Base-by-base conservation (phyloP, 1,140 invertebrate species). In the Heliconius eleuchia region DNA sequence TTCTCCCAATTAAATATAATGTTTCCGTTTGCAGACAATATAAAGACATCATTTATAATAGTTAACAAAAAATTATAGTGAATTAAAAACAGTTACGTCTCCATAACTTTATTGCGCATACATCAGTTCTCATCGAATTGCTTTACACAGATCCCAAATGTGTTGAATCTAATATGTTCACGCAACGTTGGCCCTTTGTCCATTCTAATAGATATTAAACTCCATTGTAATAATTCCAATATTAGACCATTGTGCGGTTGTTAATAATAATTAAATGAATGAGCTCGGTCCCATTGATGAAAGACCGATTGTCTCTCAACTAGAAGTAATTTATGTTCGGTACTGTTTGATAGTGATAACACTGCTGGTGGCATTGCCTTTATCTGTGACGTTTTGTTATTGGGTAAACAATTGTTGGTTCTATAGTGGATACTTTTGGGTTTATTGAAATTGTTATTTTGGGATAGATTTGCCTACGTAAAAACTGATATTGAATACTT, bases 221-320 rank as follows among this genome's bases (percentile, higher is more conserved):
- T 83, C 52, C 77, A 55, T 76, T 81, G 77, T 77, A 76, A 66
- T 16, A 66, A 78, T 76, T 71, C 84, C 60, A 30, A 66, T 66
- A 66, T 66, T 66, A 0, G 60, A 30, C 60, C 27, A 30, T 66
- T 66, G 27, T 16, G 60, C n/a, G 80, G 57, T 80, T 77, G 81
- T 81, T 87, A 87, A 88, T 86, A 89, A 89, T 86, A 86, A 87
- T 81, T 87, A 76, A 83, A 86, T 89, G 86, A 88, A 88, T 89
- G 88, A 86, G 79, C 80, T 78, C 84, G 85, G 78, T 79, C 75
- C 86, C 85, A 89, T 89, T 89, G 88, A 89, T 86, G 85, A 88
- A 89, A 78, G 86, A 79, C 66, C 74, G 84, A 87, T 89, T 91
- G 89, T 91, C 86, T 84, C 82, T 86, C 82, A 85, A 83, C 83